Conservation (phyloP, 2,113 vertebrate genomes). For the Caranx melampygus region DNA sequence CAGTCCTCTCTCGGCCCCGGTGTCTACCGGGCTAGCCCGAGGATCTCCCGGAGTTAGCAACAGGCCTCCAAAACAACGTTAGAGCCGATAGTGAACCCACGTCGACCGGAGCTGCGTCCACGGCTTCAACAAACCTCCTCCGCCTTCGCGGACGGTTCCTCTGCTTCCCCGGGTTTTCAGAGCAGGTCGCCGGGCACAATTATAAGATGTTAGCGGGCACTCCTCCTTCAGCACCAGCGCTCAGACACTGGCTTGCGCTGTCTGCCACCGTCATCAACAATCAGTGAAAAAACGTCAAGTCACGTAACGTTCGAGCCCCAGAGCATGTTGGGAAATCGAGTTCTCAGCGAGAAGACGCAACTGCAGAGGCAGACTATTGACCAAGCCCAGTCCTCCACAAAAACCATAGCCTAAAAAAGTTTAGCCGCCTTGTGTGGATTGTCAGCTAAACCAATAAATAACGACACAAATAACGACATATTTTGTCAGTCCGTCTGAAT, state of each 20-base stretch:
- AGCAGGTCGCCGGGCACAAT: neutral
- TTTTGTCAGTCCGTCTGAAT: no score
- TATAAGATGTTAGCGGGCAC: constrained; percentile 39
- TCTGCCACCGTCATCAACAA: constrained; percentile 73
- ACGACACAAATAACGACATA: no score
- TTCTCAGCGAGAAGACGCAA: neutral
- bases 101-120: neutral
- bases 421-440: no score
- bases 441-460: no score
- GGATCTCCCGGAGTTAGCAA: constrained; percentile 70
- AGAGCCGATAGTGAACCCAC: neutral
- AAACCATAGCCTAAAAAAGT: neutral
- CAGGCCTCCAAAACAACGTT: constrained; percentile 78
- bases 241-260: constrained; percentile 52
- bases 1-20: constrained; percentile 51
- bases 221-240: constrained; percentile 51
- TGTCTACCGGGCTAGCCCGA: constrained; percentile 62
- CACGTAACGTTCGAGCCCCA: constrained; percentile 34
- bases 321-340: constrained; percentile 68
- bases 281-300: constrained; percentile 41
- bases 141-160: constrained; percentile 16
- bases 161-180: neutral
- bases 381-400: neutral
- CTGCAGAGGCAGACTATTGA: no score
- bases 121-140: neutral